Conservation (phyloP, 2,113 vertebrate genomes). For the Lipotes vexillifer region DNA sequence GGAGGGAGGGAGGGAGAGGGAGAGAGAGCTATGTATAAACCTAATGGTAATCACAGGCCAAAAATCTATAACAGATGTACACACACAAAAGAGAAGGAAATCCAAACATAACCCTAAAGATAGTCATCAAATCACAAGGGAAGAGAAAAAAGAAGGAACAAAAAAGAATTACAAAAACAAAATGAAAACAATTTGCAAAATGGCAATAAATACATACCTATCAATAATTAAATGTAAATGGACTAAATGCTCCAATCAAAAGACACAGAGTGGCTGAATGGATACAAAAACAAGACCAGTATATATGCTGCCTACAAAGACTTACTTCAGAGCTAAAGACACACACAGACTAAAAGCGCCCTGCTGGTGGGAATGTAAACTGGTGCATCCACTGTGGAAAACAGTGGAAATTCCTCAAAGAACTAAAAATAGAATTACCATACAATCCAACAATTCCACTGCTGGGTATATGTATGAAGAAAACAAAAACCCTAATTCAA, state of each 20-base stretch:
- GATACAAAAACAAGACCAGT: background rate
- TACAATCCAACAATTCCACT: background rate
- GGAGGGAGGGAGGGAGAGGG: fast-evolving
- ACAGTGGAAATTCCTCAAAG: background rate
- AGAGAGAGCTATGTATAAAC: background rate
- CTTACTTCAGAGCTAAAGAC: background rate
- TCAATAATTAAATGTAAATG: background rate
- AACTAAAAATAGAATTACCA: background rate
- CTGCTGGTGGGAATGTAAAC: background rate
- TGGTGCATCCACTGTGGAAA: background rate
- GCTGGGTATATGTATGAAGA: background rate
- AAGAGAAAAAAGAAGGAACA: background rate
- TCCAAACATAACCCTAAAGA: background rate
- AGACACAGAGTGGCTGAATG: background rate
- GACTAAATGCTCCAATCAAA: background rate
- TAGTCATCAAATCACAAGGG: background rate
- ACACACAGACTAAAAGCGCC: background rate
- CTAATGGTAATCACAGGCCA: background rate
- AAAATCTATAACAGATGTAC: background rate
- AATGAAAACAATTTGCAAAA: background rate
- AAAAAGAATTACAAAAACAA: background rate
- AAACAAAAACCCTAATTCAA: background rate
- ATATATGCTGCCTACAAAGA: background rate
- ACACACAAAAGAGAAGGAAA: background rate
- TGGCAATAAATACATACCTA: background rate